Base-by-base conservation (phyloP, 2,113 vertebrate genomes). In the Trogon melanurus region DNA sequence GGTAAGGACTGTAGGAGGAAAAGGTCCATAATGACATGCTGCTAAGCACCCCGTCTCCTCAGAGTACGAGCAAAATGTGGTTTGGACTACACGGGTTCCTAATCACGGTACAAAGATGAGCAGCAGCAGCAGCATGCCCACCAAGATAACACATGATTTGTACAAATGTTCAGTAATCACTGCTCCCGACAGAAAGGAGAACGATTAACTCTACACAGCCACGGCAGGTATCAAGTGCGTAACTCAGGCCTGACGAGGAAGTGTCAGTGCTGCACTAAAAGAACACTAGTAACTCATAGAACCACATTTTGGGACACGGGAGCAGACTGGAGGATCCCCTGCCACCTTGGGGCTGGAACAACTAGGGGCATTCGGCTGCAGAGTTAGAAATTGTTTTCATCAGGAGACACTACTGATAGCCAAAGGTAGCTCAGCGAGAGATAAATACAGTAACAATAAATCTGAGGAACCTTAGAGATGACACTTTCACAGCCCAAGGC, bases 361-460 rank as follows among this genome's bases (percentile, higher is more conserved):
- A 18, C 12, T 8, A 47, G 6, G 7, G 15, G 11, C 45, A 48
- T 44, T 69, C 7, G 70, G 5, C 2, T 32, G 30, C 50, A 86
- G 44, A 64, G 71, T 44, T 1, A 76, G 22, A 62, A 72, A 34
- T 23, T 0, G 2, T 23, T 71, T 53, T 51, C 0, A 0, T 25
- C 73, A 78, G 30, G 26, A 66, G 36, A 67, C 38, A 48, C n/a
- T 2, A 1, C 26, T 29, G 53, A 22, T 21, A 89, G 79, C 53
- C 85, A 66, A 8, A 69, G 22, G 67, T 6, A 10, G 34, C 62
- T 91, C 5, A 9, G 41, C 16, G 32, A 85, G 65, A 54, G 45
- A 57, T 4, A 57, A 73, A 61, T 20, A 14, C 25, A 34, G 27
- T 1, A 20, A 41, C 44, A 62, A 21, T 27, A 53, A 50, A 62